Conservation (phyloP, 2,888 invertebrate genomes). For the Morpho deidamia region DNA sequence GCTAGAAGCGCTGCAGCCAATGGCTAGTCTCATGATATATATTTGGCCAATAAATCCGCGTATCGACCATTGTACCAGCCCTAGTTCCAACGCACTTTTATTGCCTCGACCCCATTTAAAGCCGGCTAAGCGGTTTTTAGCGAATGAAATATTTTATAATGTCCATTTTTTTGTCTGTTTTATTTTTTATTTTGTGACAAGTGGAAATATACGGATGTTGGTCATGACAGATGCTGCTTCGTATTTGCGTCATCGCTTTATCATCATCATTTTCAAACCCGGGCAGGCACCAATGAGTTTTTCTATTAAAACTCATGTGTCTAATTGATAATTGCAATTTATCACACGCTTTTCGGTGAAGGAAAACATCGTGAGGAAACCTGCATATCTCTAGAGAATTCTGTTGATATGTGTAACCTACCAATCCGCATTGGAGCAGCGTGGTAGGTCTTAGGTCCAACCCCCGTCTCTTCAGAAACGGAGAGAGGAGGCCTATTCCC, state of each 20-base stretch:
- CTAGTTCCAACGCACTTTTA: constrained; percentile 43
- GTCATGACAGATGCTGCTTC: neutral
- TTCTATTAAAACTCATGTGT: too few relatives aligned
- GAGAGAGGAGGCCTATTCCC: too few relatives aligned
- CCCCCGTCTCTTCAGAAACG: too few relatives aligned
- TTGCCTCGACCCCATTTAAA: constrained; percentile 47
- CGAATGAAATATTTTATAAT: constrained; percentile 42
- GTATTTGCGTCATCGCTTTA: constrained; percentile 4
- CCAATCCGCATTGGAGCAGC: too few relatives aligned
- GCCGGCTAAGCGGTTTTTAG: constrained; percentile 41
- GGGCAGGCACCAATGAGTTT: too few relatives aligned
- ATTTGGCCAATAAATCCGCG: constrained; percentile 26
- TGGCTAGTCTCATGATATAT: constrained; percentile 21
- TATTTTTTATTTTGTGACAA: constrained; percentile 15
- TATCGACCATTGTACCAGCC: constrained; percentile 30
- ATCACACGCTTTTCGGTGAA: too few relatives aligned
- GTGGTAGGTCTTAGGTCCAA: too few relatives aligned
- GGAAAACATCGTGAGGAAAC: too few relatives aligned
- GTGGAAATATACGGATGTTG: constrained; percentile 11
- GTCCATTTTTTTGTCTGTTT: constrained; percentile 13
- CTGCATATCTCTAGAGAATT: too few relatives aligned
- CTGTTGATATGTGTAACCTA: too few relatives aligned
- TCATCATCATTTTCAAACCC: too few relatives aligned
- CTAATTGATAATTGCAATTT: too few relatives aligned
- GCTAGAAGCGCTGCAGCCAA: constrained; percentile 18